These are phyloP conservation scores for Drosophila yooni DNA, from an alignment of 2,888 invertebrate genomes.

Conservation along the genomic window DNA sequence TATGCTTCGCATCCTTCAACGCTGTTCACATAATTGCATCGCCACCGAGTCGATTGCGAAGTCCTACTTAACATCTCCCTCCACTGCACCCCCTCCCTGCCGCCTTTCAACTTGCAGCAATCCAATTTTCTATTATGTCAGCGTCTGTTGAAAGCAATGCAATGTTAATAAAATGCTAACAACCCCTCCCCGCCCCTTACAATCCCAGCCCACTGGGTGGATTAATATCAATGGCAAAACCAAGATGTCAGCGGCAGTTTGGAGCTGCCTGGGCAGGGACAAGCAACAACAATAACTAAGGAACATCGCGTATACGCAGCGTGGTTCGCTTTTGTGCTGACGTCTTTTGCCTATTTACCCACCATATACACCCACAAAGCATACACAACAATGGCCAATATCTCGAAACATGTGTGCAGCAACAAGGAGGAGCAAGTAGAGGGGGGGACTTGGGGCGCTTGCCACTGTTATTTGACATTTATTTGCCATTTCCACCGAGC, in stretches of 20 bases:
- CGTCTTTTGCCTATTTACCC: slow-evolving; percentile 59
- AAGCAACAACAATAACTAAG: not conserved
- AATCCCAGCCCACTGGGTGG: not conserved
- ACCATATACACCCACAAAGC: slow-evolving; percentile 32
- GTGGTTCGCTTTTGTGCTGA: slow-evolving; percentile 71
- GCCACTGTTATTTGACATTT: slow-evolving; percentile 77
- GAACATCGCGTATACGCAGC: slow-evolving; percentile 70
- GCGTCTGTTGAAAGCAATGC: slow-evolving; percentile 71
- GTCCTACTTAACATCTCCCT: not conserved
- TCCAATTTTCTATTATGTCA: slow-evolving; percentile 79
- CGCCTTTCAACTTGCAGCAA: slow-evolving; percentile 54
- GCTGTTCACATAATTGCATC: slow-evolving; percentile 75
- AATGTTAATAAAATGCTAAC: slow-evolving; percentile 72
- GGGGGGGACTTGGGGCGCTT: not conserved
- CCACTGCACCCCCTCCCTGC: not conserved
- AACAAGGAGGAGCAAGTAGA: not conserved
- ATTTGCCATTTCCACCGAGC: slow-evolving; percentile 74
- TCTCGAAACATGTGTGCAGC: slow-evolving; percentile 49
- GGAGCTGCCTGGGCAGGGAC: slow-evolving; percentile 5
- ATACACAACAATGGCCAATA: slow-evolving; percentile 60
- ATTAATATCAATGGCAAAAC: slow-evolving; percentile 58
- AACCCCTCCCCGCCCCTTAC: not conserved
- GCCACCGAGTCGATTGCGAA: slow-evolving; percentile 7
- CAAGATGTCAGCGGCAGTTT: slow-evolving; percentile 62
- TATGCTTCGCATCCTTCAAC: slow-evolving; percentile 68